Base-by-base conservation (phyloP, 2,888 invertebrate species). In the Acronicta psi region DNA sequence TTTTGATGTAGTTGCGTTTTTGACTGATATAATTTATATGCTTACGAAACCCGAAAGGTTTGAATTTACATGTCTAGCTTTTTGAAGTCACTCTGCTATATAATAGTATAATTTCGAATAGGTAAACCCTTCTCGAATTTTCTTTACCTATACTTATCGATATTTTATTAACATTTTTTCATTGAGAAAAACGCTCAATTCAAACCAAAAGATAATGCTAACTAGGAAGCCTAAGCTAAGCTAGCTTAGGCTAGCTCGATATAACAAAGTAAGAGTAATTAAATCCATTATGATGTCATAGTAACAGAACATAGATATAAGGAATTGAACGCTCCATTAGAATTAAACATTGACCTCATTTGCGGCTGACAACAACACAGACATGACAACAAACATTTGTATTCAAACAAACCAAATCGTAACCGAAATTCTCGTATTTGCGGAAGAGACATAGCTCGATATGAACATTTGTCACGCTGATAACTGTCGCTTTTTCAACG, bases 321-420 rank as follows among this genome's bases (percentile, higher is more conserved):
- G 34, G n/a, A 34, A 34, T 34, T n/a, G n/a, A n/a, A n/a, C n/a
- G 7, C 34, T 7, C 5, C 1, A 34, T 6, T 6, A n/a, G 1
- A 29, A 29, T 1, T n/a, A 11, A 13, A 31, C 31, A 13, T 3
- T 4, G n/a, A 5, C 1, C 0, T 31, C 6, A 47, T 38, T 47
- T 16, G 8, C 7, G 17, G 8, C 20, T 20, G 34, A 20, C 20
- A 29, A 25, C 25, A 34, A 41, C 16, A 17, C 38, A 52, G 16
- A 53, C 45, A 34, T 20, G 37, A 59, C 18, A 61, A 65, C 58
- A 56, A n/a, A 44, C 13, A 29, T 42, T 50, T 71, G 72, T 72
- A 42, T 72, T 62, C 59, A 72, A 75, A 72, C 72, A 72, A 71
- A 74, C 49, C 44, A 59, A 38, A 59, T 49, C 41, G 13, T 20